Conservation (phyloP, 2,888 invertebrate species). For the Adelognathus sp. region DNA sequence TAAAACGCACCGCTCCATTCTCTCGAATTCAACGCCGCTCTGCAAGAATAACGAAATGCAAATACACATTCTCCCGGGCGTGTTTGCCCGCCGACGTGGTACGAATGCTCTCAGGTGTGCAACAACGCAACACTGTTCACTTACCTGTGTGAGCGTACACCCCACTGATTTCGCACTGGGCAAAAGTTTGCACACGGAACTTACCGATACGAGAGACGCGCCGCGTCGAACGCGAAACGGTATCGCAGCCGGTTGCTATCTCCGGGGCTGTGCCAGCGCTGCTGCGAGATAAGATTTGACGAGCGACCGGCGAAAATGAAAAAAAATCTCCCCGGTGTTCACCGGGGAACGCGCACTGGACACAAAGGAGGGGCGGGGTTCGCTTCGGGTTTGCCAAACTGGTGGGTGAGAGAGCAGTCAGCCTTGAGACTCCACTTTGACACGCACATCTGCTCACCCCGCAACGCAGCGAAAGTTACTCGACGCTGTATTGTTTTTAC, state of each 20-base stretch:
- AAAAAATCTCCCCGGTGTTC: not conserved
- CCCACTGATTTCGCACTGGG: not conserved
- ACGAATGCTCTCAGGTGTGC: not conserved
- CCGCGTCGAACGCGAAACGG: too few relatives aligned
- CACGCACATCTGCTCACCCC: conserved; percentile 18
- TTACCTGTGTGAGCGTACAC: too few relatives aligned
- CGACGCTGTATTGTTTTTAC: not conserved
- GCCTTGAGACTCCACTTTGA: not conserved
- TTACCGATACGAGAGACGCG: too few relatives aligned
- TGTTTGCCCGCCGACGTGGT: not conserved
- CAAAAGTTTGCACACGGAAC: too few relatives aligned
- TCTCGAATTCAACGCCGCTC: too few relatives aligned
- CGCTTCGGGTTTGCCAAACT: conserved; percentile 23
- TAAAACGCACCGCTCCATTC: not conserved
- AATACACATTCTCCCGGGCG: not conserved
- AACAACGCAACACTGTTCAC: not conserved
- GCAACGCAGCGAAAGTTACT: not conserved
- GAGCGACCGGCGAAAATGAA: too few relatives aligned
- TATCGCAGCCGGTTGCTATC: too few relatives aligned
- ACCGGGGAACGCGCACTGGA: not conserved
- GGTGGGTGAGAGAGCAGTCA: conserved; percentile 6
- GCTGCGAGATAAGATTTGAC: not conserved
- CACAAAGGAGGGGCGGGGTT: conserved; percentile 12
- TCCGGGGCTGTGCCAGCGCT: too few relatives aligned
- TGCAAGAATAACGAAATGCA: not conserved